A percentile compares a stretch with the other conserved stretches of the same genome.
phyloP scores from a whole-genome alignment of 2,888 invertebrate species.

The Lasioglossum oenotherae region DNA sequence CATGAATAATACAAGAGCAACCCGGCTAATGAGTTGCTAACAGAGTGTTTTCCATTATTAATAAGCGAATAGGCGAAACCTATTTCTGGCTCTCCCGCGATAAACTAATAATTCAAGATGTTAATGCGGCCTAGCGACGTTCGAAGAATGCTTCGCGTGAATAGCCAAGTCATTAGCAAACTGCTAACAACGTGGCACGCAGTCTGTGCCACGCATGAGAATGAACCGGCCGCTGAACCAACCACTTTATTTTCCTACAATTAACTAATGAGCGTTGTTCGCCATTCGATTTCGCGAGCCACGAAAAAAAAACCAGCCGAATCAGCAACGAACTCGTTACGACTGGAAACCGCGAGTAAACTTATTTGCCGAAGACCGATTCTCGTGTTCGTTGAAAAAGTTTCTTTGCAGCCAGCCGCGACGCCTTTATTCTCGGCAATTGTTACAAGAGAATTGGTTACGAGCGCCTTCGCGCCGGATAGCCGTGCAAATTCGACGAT shows the following conservation, averaged over 20 bases:
- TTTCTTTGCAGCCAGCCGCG: background rate
- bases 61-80: constrained; percentile 34
- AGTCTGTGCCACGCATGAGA: constrained; percentile 9
- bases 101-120: constrained; percentile 41
- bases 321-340: background rate
- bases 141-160: constrained; percentile 45
- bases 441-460: constrained; percentile 9
- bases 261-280: constrained; percentile 37
- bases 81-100: constrained; percentile 7
- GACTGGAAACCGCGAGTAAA: background rate
- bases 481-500: background rate
- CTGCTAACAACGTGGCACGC: constrained; percentile 24
- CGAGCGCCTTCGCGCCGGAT: background rate
- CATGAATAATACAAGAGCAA: constrained; percentile 51
- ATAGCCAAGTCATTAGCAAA: constrained; percentile 43
- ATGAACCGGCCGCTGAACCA: constrained; percentile 10
- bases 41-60: constrained; percentile 47
- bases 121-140: constrained; percentile 23
- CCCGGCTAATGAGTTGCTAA: constrained; percentile 23
- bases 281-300: background rate
- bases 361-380: background rate
- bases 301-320: background rate
- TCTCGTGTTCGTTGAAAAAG: background rate
- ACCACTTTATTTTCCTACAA: constrained; percentile 20
- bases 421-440: background rate